phyloP scores from a whole-genome alignment of 92 coral and sea anemone species.

The Parazoanthus swiftii region DNA sequence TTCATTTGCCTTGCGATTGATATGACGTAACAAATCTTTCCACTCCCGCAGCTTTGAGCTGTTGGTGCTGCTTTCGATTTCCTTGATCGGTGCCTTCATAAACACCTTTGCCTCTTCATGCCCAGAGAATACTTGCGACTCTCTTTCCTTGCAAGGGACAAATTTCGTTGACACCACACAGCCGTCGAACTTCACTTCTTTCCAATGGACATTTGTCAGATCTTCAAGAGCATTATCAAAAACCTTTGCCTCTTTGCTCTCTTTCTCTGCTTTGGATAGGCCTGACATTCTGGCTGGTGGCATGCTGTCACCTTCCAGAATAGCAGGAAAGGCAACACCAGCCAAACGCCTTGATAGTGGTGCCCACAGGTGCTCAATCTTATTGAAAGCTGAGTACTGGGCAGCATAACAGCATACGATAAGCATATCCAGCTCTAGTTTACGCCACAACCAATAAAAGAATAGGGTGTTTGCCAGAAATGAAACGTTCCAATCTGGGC shows the following conservation, averaged over 20 bases:
- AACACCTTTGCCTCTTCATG: slow-evolving; percentile 29
- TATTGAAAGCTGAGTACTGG: no score
- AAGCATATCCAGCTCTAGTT: slow-evolving; percentile 42
- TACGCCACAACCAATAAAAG: slow-evolving; percentile 42
- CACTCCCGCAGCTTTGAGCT: slow-evolving; percentile 25
- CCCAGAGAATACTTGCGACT: neutral
- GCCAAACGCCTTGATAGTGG: no score
- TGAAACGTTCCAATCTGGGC: slow-evolving; percentile 55
- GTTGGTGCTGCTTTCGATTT: slow-evolving; percentile 24
- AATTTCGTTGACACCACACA: slow-evolving; percentile 24
- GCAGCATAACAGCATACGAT: slow-evolving; percentile 52
- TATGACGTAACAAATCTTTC: slow-evolving; percentile 32
- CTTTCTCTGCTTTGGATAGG: no score
- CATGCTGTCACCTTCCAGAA: no score
- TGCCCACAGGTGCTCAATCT: no score
- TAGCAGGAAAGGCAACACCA: no score
- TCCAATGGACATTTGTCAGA: slow-evolving; percentile 37
- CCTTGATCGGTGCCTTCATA: slow-evolving; percentile 37
- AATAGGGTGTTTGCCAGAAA: slow-evolving; percentile 35
- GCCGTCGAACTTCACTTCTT: slow-evolving; percentile 41
- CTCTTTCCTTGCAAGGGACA: slow-evolving; percentile 28
- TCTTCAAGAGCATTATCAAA: slow-evolving; percentile 34
- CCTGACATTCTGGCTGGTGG: no score
- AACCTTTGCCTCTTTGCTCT: slow-evolving; percentile 34
- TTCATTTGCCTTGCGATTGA: slow-evolving; percentile 46